phyloP scores from a whole-genome alignment of 1,140 invertebrate species.

The Hycleus phaleratus region DNA sequence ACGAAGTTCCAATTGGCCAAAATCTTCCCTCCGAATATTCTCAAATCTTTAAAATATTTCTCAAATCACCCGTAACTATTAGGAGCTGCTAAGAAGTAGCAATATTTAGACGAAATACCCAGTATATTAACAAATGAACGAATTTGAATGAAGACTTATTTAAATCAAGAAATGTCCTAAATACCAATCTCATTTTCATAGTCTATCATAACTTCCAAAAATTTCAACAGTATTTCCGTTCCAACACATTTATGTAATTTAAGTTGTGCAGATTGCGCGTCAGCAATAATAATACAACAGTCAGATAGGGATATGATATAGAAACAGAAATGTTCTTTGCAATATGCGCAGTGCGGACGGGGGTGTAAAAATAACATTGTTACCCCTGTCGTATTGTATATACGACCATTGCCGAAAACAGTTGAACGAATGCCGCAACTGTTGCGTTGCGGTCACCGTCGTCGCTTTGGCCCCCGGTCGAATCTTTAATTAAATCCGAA shows the following conservation, averaged over 20 bases:
- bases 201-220: conserved; percentile 12
- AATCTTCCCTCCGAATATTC: too few species aligned
- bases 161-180: conserved; percentile 7
- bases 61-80: too few species aligned
- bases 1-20: too few species aligned
- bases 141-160: conserved; percentile 11
- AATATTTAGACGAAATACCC: conserved; percentile 1
- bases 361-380: conserved; percentile 15
- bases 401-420: background rate
- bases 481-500: conserved; percentile 10
- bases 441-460: conserved; percentile 19
- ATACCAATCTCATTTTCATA: conserved; percentile 10
- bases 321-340: conserved; percentile 23
- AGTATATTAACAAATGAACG: conserved; percentile 6
- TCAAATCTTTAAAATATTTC: too few species aligned
- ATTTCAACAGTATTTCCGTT: conserved; percentile 8
- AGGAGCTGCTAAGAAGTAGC: too few species aligned
- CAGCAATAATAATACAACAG: conserved; percentile 26
- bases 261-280: conserved; percentile 25
- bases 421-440: conserved; percentile 7
- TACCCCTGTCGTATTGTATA: too few species aligned
- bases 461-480: conserved; percentile 1
- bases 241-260: conserved; percentile 25
- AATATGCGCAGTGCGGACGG: conserved; percentile 16
- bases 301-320: conserved; percentile 25